Base-by-base conservation (phyloP, 2,113 vertebrate species). In the Triplophysa rosa region DNA sequence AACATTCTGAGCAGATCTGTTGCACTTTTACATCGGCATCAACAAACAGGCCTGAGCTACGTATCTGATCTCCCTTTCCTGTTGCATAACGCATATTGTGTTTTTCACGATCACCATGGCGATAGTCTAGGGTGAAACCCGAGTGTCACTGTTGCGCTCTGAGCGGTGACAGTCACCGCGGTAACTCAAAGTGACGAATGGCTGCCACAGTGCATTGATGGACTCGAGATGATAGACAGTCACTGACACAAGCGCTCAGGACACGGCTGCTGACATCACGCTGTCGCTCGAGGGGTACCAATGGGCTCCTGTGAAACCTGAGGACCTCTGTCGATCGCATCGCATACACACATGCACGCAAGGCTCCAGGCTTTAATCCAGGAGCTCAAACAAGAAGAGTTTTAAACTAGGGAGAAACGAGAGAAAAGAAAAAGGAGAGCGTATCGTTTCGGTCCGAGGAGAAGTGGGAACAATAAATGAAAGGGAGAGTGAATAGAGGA, bases 161-260 rank as follows among this genome's bases (percentile, higher is more conserved):
- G 70, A 49, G 62, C 29, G 66, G 80, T 21, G 77, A 81, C 79
- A 76, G 65, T 79, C 47, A 78, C 65, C 58, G 24, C 64, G 88
- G 88, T 91, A 90, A 93, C 87, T 84, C 80, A 16, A 84, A 90
- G 85, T 82, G 91, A 92, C 88, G 82, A 89, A 86, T 84, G 77
- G 79, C 77, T 82, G 87, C 85, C 87, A 86, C 84, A 87, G 82
- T 65, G 11, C 78, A 83, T 84, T 90, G 90, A 92, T 88, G 80
- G 86, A 85, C 75, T 82, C 82, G 83, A 84, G 87, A 89, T 92
- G 91, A 92, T 85, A 86, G 91, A 91, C 90, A 89, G 84, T 83
- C 87, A 81, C 85, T 92, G 92, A 93, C 91, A 90, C 84, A 88
- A 52, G 88, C 59, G 21, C 63, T 84, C 77, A 77, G 67, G 45